phyloP scores from a whole-genome alignment of 2,888 invertebrate genomes.

The Melipona bicolor region DNA sequence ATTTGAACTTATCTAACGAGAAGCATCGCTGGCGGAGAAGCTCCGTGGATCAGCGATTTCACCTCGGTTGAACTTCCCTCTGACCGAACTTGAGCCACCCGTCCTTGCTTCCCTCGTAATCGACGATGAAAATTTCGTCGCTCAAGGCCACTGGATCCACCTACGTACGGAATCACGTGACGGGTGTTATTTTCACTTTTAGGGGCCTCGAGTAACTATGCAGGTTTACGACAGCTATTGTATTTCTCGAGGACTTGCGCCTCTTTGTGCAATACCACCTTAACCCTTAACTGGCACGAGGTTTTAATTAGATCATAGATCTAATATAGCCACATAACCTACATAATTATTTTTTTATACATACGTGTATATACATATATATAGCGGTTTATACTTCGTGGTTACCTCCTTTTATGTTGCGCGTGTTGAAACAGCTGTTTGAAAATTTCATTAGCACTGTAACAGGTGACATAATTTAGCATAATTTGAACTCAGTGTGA shows the following conservation, averaged over 20 bases:
- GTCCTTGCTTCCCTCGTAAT: background rate
- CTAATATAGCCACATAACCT: background rate
- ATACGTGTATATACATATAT: no score
- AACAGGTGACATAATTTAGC: no score
- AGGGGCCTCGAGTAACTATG: background rate
- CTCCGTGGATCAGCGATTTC: slow-evolving; percentile 46
- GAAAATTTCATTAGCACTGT: no score
- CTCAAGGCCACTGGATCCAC: background rate
- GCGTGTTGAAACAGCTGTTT: no score
- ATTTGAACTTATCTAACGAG: slow-evolving; percentile 39
- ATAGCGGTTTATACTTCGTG: no score
- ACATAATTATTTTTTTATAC: background rate
- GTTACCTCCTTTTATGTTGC: no score
- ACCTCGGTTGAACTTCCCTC: slow-evolving; percentile 50
- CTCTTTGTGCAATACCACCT: no score
- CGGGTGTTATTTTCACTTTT: background rate
- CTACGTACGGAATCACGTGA: background rate
- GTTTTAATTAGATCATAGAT: background rate
- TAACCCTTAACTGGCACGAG: background rate
- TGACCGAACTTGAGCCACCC: slow-evolving; percentile 16
- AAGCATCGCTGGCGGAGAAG: slow-evolving; percentile 26
- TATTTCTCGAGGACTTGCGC: background rate
- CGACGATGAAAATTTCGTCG: background rate
- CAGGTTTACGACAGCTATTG: no score
- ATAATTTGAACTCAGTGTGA: no score